Evolutionary conservation across 2,113 vertebrate species (phyloP), one percentile per base, ranked within the genome.

Genomic region (Ivindomyrus marchei): DNA sequence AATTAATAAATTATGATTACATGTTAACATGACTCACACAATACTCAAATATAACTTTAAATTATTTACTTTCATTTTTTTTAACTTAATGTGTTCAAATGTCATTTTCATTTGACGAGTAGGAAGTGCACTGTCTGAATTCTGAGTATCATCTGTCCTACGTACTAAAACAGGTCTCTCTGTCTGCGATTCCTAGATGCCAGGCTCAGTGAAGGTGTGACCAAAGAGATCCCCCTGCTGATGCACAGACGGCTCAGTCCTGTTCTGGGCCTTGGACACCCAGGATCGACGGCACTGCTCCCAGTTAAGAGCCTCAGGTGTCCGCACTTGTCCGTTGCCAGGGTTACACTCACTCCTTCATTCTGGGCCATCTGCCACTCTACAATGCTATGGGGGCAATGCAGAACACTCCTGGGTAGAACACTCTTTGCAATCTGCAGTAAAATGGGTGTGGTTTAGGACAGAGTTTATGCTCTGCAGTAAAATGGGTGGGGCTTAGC

Each of bases 321-420:
- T 80, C 36, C 36, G 6, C 74, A 80, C 74, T 80, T 80, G 13
- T 42, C 74, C 3, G 36, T 80, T 80, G 74, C 36, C 74, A 80
- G 36, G 74, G 36, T 80, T 42, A 80, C 74, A 80, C 31, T 19
- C 36, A 39, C 74, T 80, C 36, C 13, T 39, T 77, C 74, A 19
- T 80, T 42, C 74, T 80, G 36, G 36, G 74, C 74, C 74, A 80
- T 80, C 74, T 80, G 74, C 74, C 74, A 42, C 74, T 80, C 74
- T 80, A 36, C 36, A 42, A 36, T 42, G 36, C 42, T 80, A 42
- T 4, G 74, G 15, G 5, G 17, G 15, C 36, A 80, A 39, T 42
- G 74, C 74, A 39, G 36, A 77, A 19, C 31, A 39, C 36, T 77
- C 31, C 36, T 77, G 70, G 36, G 70, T 77, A 77, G 31, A 15